A percentile compares a stretch with the other conserved stretches of the same genome.
Evolutionary conservation across 1,140 invertebrate species (phyloP).

Genomic region (Drosophila paulistorum): DNA sequence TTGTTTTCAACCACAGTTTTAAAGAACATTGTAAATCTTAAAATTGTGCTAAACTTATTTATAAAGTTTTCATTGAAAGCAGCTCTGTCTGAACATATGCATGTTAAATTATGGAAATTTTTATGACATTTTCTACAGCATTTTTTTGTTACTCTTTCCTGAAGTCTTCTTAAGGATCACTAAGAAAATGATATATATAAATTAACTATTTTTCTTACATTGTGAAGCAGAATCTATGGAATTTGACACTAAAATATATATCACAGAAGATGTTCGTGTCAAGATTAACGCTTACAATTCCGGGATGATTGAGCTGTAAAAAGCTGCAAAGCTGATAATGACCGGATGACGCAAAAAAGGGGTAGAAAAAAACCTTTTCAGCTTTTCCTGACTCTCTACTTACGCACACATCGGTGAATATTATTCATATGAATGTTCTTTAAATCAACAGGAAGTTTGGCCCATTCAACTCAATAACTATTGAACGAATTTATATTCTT

Average conservation of each 20-base stretch:
- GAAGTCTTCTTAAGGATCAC: background rate
- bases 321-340: background rate
- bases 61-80: too few species aligned
- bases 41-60: too few species aligned
- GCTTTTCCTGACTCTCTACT: background rate
- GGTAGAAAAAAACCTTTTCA: background rate
- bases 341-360: background rate
- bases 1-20: too few species aligned
- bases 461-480: background rate
- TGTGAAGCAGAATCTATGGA: background rate
- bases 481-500: background rate
- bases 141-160: too few species aligned
- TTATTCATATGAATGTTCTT: background rate
- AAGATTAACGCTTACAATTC: background rate
- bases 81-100: too few species aligned
- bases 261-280: background rate
- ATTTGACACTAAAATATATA: background rate
- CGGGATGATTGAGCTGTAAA: constrained; percentile 9
- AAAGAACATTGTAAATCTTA: too few species aligned
- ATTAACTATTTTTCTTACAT: background rate
- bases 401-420: background rate
- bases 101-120: too few species aligned
- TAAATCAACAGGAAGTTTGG: constrained; percentile 4
- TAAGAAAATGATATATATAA: background rate
- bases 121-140: too few species aligned